These are phyloP conservation scores for Nowickia ferox DNA, from an alignment of 2,888 invertebrate genomes.

Conservation along the genomic window DNA sequence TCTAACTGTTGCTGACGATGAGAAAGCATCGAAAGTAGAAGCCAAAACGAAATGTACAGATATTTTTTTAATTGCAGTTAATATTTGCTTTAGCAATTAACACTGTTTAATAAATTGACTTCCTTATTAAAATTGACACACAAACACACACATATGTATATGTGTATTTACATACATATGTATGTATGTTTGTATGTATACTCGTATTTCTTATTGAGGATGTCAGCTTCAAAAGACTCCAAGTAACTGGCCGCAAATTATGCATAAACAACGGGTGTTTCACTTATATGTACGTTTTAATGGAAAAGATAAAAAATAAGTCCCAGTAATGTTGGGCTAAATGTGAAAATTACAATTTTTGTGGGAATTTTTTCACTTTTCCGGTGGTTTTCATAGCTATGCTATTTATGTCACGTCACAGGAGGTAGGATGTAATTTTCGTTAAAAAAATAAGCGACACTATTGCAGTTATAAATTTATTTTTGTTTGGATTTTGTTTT, in stretches of 20 bases:
- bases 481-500: too few species aligned
- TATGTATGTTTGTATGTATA: background rate
- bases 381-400: too few species aligned
- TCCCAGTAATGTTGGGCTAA: background rate
- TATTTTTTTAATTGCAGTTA: conserved; percentile 51
- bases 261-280: background rate
- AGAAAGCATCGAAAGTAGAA: conserved; percentile 10
- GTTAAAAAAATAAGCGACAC: too few species aligned
- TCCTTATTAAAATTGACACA: conserved; percentile 57
- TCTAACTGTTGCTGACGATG: background rate
- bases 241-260: background rate
- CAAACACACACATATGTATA: background rate
- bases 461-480: too few species aligned
- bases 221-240: conserved; percentile 15
- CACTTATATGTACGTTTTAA: background rate
- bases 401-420: too few species aligned
- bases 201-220: conserved; percentile 16
- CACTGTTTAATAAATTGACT: conserved; percentile 45
- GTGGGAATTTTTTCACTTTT: too few species aligned
- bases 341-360: background rate
- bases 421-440: too few species aligned
- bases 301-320: background rate
- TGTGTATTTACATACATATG: background rate
- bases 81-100: conserved; percentile 51
- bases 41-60: conserved; percentile 17